Percentiles rank a stretch among this genome's conserved stretches.
Conservation (phyloP, 2,113 vertebrate genomes). For the Rhegmatorhina hoffmannsi region DNA sequence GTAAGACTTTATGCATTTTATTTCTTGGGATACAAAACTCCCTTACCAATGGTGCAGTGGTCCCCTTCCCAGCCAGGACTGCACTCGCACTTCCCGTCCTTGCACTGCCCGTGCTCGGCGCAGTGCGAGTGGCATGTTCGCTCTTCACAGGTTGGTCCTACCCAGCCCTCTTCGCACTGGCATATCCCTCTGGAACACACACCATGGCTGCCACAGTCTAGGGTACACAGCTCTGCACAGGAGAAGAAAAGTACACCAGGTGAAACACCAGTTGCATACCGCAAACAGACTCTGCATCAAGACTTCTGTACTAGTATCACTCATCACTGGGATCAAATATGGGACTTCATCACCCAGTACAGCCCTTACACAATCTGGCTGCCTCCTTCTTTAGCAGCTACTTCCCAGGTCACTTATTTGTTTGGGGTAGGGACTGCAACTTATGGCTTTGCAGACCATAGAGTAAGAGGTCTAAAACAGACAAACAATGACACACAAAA, state of each 20-base stretch:
- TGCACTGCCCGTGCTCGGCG: slow-evolving; percentile 93
- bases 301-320: not conserved
- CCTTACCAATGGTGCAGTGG: slow-evolving; percentile 97
- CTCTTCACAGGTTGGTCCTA: slow-evolving; percentile 88
- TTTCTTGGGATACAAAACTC: not conserved
- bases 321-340: not conserved
- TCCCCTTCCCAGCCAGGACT: slow-evolving; percentile 98
- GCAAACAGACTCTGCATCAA: rapidly evolving
- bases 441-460: not conserved
- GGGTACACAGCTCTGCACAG: slow-evolving; percentile 86
- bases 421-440: not conserved
- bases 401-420: not conserved
- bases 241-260: not conserved
- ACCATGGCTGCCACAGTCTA: slow-evolving; percentile 92
- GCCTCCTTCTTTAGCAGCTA: not conserved
- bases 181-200: slow-evolving; percentile 89
- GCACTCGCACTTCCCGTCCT: slow-evolving; percentile 93
- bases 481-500: not conserved
- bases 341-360: not conserved
- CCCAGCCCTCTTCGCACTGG: slow-evolving; percentile 95
- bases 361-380: not conserved
- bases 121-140: slow-evolving; percentile 91
- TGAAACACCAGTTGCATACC: not conserved
- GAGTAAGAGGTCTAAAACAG: not conserved
- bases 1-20: not conserved